Base-by-base conservation (phyloP, 2,113 vertebrate species). In the Anoura caudifer region DNA sequence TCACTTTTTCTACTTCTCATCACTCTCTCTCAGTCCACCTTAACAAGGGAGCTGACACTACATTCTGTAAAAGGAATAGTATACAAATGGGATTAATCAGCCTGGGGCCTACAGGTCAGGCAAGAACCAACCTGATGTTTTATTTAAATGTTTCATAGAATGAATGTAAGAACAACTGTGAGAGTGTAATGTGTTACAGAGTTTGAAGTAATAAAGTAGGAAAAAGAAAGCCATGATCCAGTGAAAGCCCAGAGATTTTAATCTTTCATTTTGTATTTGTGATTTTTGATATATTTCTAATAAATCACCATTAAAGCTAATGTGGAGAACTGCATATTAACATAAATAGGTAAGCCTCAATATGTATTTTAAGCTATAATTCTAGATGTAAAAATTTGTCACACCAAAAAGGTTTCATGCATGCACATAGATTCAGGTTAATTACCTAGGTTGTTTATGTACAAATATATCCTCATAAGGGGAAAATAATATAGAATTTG, bases 91-190 rank as follows among this genome's bases (percentile, higher is more conserved):
- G 93, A 83, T 45, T 79, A 77, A 89, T 75, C 45, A 0, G 24
- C 36, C 67, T 24, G 43, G 65, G 52, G 75, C 12, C 33, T 7
- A 56, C 43, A 93, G 61, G 50, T 90, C 84, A 96, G 26, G 90
- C 5, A 97, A 4, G 19, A 69, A 47, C 11, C 3, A 92, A 92
- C 16, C 43, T 89, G 33, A 96, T 87, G 63, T 96, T 95, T 61
- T 87, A 95, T 95, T 96, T 90, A 82, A 87, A 87, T 97, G 76
- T 80, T 95, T 90, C 75, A 85, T 93, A 70, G 94, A 83, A 96
- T 3, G 84, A 4, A 26, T 1, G 17, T 91, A 22, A 81, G 65
- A 96, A 96, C 5, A 54, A 95, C 72, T 3, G 0, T 15, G 69
- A 96, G 41, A 76, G 24, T 86, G 3, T 52, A 70, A 65, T 19